Conservation (phyloP, 2,888 invertebrate genomes). For the Augochlorella aurata region DNA sequence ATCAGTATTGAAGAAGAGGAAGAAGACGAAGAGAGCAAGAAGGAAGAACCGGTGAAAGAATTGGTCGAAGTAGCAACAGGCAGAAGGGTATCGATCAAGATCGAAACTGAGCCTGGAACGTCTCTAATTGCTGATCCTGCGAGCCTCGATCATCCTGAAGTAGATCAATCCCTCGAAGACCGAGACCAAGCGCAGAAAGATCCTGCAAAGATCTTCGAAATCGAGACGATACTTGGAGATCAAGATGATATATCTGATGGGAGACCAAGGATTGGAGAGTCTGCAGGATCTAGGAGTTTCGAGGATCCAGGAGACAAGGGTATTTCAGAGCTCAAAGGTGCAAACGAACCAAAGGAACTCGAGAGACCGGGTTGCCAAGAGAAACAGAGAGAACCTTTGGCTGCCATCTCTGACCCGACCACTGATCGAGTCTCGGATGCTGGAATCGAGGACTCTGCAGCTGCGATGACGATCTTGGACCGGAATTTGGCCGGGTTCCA, state of each 20-base stretch:
- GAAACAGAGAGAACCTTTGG: not conserved
- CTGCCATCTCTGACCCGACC: not conserved
- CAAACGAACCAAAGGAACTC: not conserved
- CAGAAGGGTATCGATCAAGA: not conserved
- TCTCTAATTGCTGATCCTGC: not conserved
- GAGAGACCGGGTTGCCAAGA: not conserved
- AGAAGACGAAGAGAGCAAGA: constrained; percentile 42
- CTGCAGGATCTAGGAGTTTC: not conserved
- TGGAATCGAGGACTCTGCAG: constrained; percentile 20
- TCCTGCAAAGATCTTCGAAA: not conserved
- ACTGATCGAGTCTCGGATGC: not conserved
- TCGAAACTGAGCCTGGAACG: not conserved
- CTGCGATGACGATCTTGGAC: constrained; percentile 23
- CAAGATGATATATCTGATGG: not conserved
- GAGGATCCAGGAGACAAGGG: not conserved
- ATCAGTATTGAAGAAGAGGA: constrained; percentile 72
- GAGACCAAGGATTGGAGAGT: not conserved
- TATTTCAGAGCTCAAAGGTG: no score
- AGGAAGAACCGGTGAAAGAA: not conserved
- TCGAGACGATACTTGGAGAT: not conserved
- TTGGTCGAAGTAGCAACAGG: not conserved
- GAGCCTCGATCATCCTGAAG: not conserved
- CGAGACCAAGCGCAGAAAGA: not conserved
- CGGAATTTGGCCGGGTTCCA: constrained; percentile 33
- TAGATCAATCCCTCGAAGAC: not conserved